Base-by-base conservation (phyloP, 2,113 vertebrate genomes). In the Nematolebias whitei region DNA sequence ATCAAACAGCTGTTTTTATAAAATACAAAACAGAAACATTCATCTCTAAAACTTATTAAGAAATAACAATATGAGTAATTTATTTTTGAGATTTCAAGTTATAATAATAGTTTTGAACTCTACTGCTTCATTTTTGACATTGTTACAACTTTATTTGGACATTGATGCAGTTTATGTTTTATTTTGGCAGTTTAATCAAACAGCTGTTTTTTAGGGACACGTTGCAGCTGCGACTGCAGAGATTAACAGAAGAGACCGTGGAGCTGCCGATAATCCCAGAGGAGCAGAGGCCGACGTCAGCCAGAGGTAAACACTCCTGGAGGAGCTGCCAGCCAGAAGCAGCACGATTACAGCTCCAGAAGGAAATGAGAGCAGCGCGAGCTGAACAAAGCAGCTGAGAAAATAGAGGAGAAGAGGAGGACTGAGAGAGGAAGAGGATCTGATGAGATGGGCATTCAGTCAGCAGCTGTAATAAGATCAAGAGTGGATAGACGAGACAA, bases 391-490 rank as follows among this genome's bases (percentile, higher is more conserved):
- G 84, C 50, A 10, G 20, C 18, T 0, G 13, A 68, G 62, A 79
- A 76, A 64, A 74, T 47, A 76, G 71, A 68, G 64, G 76, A 47
- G 2, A 54, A 47, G 53, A 77, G 74, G 24, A 61, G 86, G 85
- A 85, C n/a, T n/a, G n/a, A n/a, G n/a, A n/a, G n/a, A n/a, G n/a
- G n/a, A n/a, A n/a, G n/a, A n/a, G n/a, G n/a, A n/a, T n/a, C n/a
- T n/a, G n/a, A n/a, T n/a, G n/a, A n/a, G 74, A 52, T 51, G 20
- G 74, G 76, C 71, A 86, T 89, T 89, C 84, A 88, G 48, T n/a
- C 26, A 9, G 58, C 74, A 8, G 59, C 66, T 66, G 81, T 82
- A 87, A 88, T 86, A 59, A 88, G 80, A 89, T 89, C 78, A 74
- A 75, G 40, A 13, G 62, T 58, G 79, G 80, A 87, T 81, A 85